Conservation (phyloP, 2,797 vertebrate species). For the Propithecus deckenii region DNA sequence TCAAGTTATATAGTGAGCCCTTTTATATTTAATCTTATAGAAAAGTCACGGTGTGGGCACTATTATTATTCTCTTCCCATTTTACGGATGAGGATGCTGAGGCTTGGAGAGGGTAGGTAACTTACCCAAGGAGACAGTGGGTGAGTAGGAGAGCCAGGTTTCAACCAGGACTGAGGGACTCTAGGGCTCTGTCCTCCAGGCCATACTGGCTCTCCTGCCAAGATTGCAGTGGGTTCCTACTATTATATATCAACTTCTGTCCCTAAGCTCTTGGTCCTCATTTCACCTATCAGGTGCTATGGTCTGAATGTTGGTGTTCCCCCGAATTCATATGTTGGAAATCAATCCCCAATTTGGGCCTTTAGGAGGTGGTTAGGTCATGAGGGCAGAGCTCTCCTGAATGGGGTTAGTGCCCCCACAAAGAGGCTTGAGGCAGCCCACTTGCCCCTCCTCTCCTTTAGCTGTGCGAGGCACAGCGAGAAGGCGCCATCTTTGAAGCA, state of each 20-base stretch:
- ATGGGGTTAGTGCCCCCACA: neutral
- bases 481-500: neutral
- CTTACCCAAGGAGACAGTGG: neutral
- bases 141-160: neutral
- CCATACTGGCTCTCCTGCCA: neutral
- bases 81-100: neutral
- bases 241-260: accelerated
- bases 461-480: neutral
- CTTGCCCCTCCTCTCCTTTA: neutral
- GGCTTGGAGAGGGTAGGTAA: neutral
- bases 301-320: neutral
- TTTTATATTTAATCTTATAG: neutral
- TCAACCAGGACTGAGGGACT: neutral
- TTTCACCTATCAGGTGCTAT: neutral
- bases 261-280: neutral
- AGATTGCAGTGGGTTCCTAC: neutral
- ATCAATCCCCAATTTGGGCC: neutral
- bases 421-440: neutral
- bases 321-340: no score
- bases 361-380: neutral
- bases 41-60: neutral
- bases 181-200: neutral
- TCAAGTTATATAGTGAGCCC: neutral
- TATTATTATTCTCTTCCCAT: neutral
- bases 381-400: neutral